Conservation (phyloP, 1,140 invertebrate genomes). For the Scylla paramamosain region DNA sequence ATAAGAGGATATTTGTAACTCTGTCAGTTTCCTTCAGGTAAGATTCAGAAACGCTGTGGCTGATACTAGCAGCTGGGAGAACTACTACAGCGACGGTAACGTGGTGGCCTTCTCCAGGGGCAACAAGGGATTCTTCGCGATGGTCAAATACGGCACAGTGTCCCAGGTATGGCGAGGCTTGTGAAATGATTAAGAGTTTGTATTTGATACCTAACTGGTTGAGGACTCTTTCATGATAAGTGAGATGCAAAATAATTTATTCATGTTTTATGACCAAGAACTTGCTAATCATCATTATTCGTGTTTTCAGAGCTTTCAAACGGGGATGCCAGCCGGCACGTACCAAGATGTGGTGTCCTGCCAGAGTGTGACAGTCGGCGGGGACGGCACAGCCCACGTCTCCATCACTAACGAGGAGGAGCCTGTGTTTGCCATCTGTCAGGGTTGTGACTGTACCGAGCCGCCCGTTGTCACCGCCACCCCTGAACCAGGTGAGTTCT, state of each 20-base stretch:
- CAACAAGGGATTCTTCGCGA: conserved; percentile 86
- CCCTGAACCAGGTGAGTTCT: conserved; percentile 62
- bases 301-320: conserved; percentile 81
- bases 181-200: neutral
- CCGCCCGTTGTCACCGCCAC: conserved; percentile 70
- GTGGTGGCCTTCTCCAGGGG: conserved; percentile 90
- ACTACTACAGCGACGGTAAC: conserved; percentile 88
- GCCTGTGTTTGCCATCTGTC: conserved; percentile 78
- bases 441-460: conserved; percentile 76
- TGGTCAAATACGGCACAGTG: conserved; percentile 83
- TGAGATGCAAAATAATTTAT: no score
- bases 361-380: conserved; percentile 80
- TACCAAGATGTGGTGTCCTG: conserved; percentile 95
- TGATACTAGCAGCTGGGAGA: conserved; percentile 83
- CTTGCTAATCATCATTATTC: neutral
- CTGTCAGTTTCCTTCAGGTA: conserved; percentile 28
- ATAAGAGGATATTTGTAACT: neutral
- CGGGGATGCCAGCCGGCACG: conserved; percentile 87
- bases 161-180: conserved; percentile 69
- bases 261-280: no score
- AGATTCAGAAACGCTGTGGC: conserved; percentile 83
- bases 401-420: conserved; percentile 78
- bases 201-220: neutral
- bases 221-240: no score
- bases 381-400: conserved; percentile 78